Evolutionary conservation across 2,113 vertebrate species (phyloP), one percentile per base, ranked within the genome.

Genomic region (Anolis sagrei): DNA sequence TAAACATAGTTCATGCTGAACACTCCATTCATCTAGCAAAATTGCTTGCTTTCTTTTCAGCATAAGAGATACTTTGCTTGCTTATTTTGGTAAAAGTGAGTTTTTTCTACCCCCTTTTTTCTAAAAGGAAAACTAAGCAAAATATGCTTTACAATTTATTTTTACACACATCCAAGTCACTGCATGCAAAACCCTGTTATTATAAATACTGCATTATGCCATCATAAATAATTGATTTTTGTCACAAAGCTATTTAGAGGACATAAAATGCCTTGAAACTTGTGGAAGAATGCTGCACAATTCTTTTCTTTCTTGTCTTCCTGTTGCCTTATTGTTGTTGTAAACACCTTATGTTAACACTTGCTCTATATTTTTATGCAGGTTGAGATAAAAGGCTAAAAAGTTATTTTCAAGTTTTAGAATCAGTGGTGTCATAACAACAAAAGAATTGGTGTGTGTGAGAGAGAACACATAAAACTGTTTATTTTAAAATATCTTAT

Each of bases 201-300:
- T 79, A 85, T 85, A 85, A 85, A 85, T 85, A 72, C 76, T 79
- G 76, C 76, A 85, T 72, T 79, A 72, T 79, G 76, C 34, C 73
- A 85, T 73, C 54, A 85, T 85, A 79, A 85, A 85, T 85, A 85
- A 85, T 85, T 85, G 84, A 85, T 85, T 85, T 85, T 85, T 85
- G 84, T 85, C 76, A 85, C 77, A 85, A 85, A 79, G 76, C 84
- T 79, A 79, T 85, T 85, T 85, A 79, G 68, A 79, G 84, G 84
- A 18, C 76, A 85, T 79, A 73, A 73, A 72, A 79, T 39, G 58
- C 70, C 68, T 62, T 72, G 49, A 73, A 61, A 79, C 76, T 79
- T 79, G 68, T 34, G 70, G 83, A 78, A 78, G 76, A 85, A 58
- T 70, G 66, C 49, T 72, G 29, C 64, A 85, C 44, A 79, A 73